These are phyloP conservation scores for Hypotaenidia philippensis DNA, from an alignment of 2,797 vertebrate species.

Conservation along the genomic window DNA sequence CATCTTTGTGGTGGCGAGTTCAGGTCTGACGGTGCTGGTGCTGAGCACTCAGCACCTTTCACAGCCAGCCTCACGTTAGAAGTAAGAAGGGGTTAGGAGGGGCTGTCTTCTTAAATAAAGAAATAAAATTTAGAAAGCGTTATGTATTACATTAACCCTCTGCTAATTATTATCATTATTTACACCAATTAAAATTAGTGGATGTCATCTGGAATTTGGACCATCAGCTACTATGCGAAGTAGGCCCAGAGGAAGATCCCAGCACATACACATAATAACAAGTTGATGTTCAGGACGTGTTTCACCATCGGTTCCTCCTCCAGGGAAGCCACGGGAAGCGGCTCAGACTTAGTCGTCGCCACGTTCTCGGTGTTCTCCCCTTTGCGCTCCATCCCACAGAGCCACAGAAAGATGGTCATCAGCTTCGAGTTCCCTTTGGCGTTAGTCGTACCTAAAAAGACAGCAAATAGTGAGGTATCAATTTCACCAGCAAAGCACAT, in stretches of 20 bases:
- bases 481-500: rapidly evolving
- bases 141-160: slow-evolving; percentile 36
- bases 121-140: slow-evolving; percentile 30
- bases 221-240: slow-evolving; percentile 82
- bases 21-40: rapidly evolving
- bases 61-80: neutral
- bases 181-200: slow-evolving; percentile 43
- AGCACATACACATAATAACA: slow-evolving; percentile 85
- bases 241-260: slow-evolving; percentile 90
- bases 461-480: neutral
- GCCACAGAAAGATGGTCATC: slow-evolving; percentile 85
- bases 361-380: rapidly evolving
- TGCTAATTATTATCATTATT: slow-evolving; percentile 41
- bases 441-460: neutral
- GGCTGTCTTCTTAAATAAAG: slow-evolving; percentile 49
- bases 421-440: slow-evolving; percentile 60
- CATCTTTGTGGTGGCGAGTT: rapidly evolving
- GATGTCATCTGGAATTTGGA: neutral
- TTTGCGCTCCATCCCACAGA: slow-evolving; percentile 91
- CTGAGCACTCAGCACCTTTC: rapidly evolving
- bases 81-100: neutral
- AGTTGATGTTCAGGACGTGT: slow-evolving; percentile 86
- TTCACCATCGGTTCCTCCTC: slow-evolving; percentile 83
- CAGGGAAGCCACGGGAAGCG: slow-evolving; percentile 41
- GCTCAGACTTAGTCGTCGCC: neutral